phyloP scores from a whole-genome alignment of 2,797 vertebrate genomes.

The Brotula barbata region DNA sequence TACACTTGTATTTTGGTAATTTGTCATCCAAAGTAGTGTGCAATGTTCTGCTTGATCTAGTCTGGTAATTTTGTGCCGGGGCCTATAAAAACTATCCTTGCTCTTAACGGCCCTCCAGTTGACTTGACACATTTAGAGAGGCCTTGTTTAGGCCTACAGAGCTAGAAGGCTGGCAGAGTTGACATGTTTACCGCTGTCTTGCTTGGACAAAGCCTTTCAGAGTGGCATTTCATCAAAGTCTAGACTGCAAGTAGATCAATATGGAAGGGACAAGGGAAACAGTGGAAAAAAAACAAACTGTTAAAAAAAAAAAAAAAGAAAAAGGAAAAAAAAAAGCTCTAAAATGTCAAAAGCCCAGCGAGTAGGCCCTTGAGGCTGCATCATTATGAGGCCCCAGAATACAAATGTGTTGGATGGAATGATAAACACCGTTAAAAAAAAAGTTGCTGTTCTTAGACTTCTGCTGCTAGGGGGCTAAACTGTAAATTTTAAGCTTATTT shows the following conservation, averaged over 20 bases:
- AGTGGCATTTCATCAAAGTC: constrained; percentile 67
- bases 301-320: background rate
- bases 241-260: constrained; percentile 57
- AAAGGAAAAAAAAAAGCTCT: background rate
- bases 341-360: constrained; percentile 20
- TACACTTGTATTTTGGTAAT: constrained; percentile 18
- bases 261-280: constrained; percentile 13
- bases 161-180: constrained; percentile 42
- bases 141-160: constrained; percentile 54
- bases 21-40: constrained; percentile 18
- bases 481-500: no score
- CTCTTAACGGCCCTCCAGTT: constrained; percentile 33
- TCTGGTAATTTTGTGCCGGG: background rate
- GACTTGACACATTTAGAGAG: constrained; percentile 51
- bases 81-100: constrained; percentile 39
- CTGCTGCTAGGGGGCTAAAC: background rate
- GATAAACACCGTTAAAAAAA: no score
- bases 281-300: background rate
- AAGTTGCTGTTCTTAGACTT: background rate
- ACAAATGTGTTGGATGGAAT: background rate
- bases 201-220: constrained; percentile 53
- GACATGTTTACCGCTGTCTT: constrained; percentile 65
- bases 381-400: constrained; percentile 21
- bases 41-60: constrained; percentile 23
- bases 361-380: background rate